Base-by-base conservation (phyloP, 1,140 invertebrate genomes). In the Drosophila kikkawai region DNA sequence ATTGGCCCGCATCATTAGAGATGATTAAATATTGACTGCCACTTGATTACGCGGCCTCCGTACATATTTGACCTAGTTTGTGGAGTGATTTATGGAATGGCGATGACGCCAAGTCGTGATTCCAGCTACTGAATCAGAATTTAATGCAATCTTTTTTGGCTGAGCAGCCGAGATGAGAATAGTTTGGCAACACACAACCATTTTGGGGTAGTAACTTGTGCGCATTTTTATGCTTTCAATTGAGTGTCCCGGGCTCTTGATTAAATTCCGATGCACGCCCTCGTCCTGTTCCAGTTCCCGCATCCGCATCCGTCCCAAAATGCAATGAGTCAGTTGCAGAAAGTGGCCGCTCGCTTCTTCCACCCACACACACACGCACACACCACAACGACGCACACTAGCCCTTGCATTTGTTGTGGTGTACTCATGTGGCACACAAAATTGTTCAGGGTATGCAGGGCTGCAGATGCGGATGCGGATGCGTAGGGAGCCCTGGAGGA, bases 281-380 rank as follows among this genome's bases (percentile, higher is more conserved):
- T 29, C 39, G 22, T 59, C 41, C 42, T 61, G 47, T 51, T n/a
- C 26, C 48, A 15, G 15, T 11, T 50, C 15, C 47, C 26, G 51
- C 51, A 56, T 56, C 53, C 36, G 19, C 53, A 56, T 56, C 53
- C 53, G 36, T 56, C 58, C 69, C 53, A 53, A 73, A 73, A 73
- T 67, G 76, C 82, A 86, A 82, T 82, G 79, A 88, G 78, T 87
- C 85, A 84, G 85, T 70, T 84, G 84, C 84, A 83, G 75, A 70
- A 88, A 88, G 77, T 80, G 80, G 77, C 77, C 67, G 64, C 45
- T 17, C 67, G 64, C 45, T 17, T 17, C 74, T 37, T 13, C 39
- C 26, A 56, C 57, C 55, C 37, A 15, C n/a, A 2, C 57, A 36
- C 36, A 9, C 65, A 34, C n/a, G n/a, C 55, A 11, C 45, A 37